These are phyloP conservation scores for Phainopepla nitens DNA, from an alignment of 2,113 vertebrate genomes.

Conservation along the genomic window DNA sequence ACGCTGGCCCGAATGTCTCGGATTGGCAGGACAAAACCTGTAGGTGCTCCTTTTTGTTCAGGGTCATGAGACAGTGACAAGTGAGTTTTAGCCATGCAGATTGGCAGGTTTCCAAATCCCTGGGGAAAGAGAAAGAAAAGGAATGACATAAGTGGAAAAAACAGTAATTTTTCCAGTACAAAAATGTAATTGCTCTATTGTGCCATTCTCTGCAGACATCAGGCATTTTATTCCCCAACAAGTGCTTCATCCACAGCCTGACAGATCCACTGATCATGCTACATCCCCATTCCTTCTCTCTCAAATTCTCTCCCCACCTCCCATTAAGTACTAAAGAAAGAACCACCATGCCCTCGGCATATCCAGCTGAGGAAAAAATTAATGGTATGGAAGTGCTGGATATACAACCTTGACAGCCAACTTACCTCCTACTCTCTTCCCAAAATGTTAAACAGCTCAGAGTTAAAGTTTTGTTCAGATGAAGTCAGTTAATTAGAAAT, in stretches of 20 bases:
- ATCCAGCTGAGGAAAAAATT: not conserved
- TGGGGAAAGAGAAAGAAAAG: slow-evolving; percentile 40
- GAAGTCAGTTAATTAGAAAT: not conserved
- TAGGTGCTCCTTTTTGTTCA: slow-evolving; percentile 91
- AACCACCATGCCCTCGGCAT: not conserved
- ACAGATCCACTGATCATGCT: not conserved
- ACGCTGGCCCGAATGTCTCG: slow-evolving; percentile 92
- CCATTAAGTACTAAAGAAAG: not conserved
- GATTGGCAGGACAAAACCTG: slow-evolving; percentile 90
- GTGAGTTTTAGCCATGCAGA: slow-evolving; percentile 99
- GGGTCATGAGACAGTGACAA: slow-evolving; percentile 94
- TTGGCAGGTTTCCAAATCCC: slow-evolving; percentile 91
- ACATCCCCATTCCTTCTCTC: not conserved
- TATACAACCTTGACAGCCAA: not conserved
- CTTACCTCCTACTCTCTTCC: not conserved
- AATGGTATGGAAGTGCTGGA: not conserved
- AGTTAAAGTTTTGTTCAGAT: not conserved
- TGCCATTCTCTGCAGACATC: not conserved
- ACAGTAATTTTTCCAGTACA: not conserved
- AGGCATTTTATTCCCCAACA: not conserved
- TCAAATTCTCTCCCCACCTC: not conserved
- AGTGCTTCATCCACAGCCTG: not conserved
- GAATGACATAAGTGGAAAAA: not conserved
- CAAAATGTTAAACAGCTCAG: not conserved
- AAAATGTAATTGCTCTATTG: not conserved